Percentiles rank a stretch among this genome's conserved stretches.
Evolutionary conservation across 2,888 invertebrate genomes (phyloP).

Genomic region (Lasioglossum marginatum): DNA sequence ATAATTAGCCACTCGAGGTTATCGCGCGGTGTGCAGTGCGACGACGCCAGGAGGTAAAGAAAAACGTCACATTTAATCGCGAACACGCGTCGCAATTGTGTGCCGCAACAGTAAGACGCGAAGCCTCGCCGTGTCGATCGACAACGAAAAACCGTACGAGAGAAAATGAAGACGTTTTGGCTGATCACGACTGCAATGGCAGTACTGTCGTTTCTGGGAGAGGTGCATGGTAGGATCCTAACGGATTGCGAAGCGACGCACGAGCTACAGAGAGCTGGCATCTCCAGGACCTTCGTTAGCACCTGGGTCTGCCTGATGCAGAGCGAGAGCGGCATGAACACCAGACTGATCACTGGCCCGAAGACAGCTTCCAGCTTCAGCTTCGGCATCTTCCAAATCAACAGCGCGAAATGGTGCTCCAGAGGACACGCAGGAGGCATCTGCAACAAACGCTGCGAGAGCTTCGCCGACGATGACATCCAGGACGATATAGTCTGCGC

Average conservation of each 20-base stretch:
- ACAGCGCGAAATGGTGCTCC: constrained; percentile 89
- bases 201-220: background rate
- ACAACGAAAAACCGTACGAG: background rate
- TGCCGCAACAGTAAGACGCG: background rate
- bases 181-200: constrained; percentile 20
- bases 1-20: constrained; percentile 75
- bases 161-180: background rate
- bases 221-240: constrained; percentile 86
- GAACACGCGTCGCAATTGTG: constrained; percentile 37
- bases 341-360: constrained; percentile 76
- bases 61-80: constrained; percentile 47
- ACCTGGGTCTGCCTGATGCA: constrained; percentile 86
- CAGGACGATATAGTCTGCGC: constrained; percentile 81
- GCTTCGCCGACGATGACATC: constrained; percentile 79
- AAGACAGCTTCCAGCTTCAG: constrained; percentile 78
- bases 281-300: constrained; percentile 88
- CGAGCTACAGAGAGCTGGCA: constrained; percentile 88
- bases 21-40: constrained; percentile 36
- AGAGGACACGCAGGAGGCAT: constrained; percentile 88
- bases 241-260: constrained; percentile 90
- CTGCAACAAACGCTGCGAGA: constrained; percentile 90
- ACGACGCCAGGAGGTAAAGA: constrained; percentile 20
- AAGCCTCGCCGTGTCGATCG: background rate
- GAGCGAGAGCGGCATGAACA: constrained; percentile 78
- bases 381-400: constrained; percentile 87